These are phyloP conservation scores for Harpagifer antarcticus DNA, from an alignment of 2,797 vertebrate genomes.

Conservation along the genomic window DNA sequence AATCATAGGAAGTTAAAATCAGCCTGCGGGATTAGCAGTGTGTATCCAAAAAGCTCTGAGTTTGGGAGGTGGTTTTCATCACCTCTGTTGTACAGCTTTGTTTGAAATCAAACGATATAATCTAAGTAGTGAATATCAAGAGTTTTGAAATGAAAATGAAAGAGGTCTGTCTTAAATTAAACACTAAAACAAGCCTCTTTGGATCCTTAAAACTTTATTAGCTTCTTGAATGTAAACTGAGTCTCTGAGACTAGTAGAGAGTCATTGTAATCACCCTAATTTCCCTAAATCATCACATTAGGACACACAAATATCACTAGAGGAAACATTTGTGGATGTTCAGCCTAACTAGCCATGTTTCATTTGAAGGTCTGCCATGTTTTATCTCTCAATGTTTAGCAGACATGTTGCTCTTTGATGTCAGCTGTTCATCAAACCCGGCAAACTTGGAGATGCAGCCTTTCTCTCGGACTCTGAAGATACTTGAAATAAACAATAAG, in stretches of 20 bases:
- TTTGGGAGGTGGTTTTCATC: not conserved
- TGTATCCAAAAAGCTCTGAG: not conserved
- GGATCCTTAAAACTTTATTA: conserved; percentile 17
- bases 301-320: not conserved
- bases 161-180: not conserved
- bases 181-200: conserved; percentile 3
- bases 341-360: conserved; percentile 38
- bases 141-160: conserved; percentile 4
- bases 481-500: conserved; percentile 72
- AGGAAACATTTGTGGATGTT: conserved; percentile 4
- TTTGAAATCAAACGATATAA: conserved; percentile 8
- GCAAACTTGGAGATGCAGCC: conserved; percentile 36
- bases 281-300: conserved; percentile 9
- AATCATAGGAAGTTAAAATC: not conserved
- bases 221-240: conserved; percentile 67
- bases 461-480: conserved; percentile 56
- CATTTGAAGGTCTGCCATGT: conserved; percentile 33
- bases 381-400: conserved; percentile 26
- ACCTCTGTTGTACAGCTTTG: conserved; percentile 1
- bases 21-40: not conserved
- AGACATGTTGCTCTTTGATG: conserved; percentile 51
- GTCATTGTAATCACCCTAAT: conserved; percentile 21
- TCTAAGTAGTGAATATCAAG: conserved; percentile 1
- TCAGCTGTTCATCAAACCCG: conserved; percentile 57
- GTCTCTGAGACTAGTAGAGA: conserved; percentile 21